These are phyloP conservation scores for Pristionchus maxplancki DNA, from an alignment of 2,888 invertebrate genomes.

Conservation along the genomic window DNA sequence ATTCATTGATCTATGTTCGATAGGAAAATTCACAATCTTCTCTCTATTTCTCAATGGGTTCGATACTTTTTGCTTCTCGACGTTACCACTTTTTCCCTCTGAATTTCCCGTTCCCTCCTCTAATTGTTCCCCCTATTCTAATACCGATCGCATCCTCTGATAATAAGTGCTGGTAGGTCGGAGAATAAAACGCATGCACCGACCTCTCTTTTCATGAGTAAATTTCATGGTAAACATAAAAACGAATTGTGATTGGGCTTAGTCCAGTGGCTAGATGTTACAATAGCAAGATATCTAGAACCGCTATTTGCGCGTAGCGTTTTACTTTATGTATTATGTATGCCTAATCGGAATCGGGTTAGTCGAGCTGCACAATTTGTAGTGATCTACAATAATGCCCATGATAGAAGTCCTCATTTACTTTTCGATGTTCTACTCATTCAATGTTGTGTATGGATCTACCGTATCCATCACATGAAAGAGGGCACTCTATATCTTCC, in stretches of 20 bases:
- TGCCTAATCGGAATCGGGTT: too few species aligned
- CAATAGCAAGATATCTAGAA: neutral
- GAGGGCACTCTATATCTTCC: neutral
- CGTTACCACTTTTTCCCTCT: neutral
- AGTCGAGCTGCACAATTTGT: too few species aligned
- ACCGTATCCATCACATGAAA: neutral
- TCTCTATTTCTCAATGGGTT: neutral
- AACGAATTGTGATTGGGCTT: too few species aligned
- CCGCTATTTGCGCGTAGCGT: too few species aligned
- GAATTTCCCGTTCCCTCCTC: slow-evolving; percentile 1
- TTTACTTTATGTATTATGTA: too few species aligned
- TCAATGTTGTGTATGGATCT: too few species aligned
- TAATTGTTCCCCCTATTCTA: neutral
- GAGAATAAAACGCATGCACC: neutral
- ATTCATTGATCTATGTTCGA: neutral
- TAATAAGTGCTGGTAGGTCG: slow-evolving; percentile 17
- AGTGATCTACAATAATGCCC: too few species aligned
- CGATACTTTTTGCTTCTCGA: neutral
- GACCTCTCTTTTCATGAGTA: neutral
- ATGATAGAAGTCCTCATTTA: too few species aligned
- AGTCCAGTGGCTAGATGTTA: neutral
- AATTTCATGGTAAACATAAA: too few species aligned
- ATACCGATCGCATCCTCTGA: slow-evolving; percentile 4
- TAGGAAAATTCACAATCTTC: neutral
- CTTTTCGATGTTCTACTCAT: too few species aligned